A percentile compares a stretch with the other conserved stretches of the same genome.
These are phyloP conservation scores for Apaloderma vittatum DNA, from an alignment of 2,113 vertebrate genomes.

Conservation along the genomic window DNA sequence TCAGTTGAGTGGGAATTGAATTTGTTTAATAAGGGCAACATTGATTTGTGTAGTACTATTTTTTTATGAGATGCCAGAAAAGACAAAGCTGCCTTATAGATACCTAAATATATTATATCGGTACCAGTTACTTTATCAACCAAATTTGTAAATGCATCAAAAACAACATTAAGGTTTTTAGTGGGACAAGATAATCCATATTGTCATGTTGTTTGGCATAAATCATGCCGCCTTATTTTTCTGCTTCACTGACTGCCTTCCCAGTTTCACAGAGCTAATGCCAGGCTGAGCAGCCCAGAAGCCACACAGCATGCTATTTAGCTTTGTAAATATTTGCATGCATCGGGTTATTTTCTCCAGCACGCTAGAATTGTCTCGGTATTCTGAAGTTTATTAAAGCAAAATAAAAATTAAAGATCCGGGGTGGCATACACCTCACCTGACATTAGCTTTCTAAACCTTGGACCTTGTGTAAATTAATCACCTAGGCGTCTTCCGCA, in stretches of 20 bases:
- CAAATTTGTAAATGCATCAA: background rate
- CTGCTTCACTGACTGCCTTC: background rate
- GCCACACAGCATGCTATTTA: background rate
- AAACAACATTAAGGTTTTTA: background rate
- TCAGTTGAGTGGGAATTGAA: background rate
- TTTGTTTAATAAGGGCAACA: background rate
- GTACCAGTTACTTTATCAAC: background rate
- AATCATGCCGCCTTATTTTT: background rate
- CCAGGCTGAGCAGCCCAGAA: background rate
- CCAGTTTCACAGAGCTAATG: background rate
- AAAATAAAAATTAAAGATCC: background rate
- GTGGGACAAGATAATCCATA: background rate
- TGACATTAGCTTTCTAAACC: background rate
- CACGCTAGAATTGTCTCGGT: background rate
- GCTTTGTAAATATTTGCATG: background rate
- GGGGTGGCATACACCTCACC: background rate
- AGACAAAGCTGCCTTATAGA: background rate
- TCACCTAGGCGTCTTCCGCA: background rate
- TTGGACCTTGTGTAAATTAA: background rate
- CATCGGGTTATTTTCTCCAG: background rate
- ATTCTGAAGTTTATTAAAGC: constrained; percentile 2
- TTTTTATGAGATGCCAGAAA: constrained; percentile 14
- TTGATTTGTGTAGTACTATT: background rate
- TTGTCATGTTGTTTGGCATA: background rate
- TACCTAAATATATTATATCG: background rate